These are phyloP conservation scores for Lasiommata megera DNA, from an alignment of 2,888 invertebrate species.

Conservation along the genomic window DNA sequence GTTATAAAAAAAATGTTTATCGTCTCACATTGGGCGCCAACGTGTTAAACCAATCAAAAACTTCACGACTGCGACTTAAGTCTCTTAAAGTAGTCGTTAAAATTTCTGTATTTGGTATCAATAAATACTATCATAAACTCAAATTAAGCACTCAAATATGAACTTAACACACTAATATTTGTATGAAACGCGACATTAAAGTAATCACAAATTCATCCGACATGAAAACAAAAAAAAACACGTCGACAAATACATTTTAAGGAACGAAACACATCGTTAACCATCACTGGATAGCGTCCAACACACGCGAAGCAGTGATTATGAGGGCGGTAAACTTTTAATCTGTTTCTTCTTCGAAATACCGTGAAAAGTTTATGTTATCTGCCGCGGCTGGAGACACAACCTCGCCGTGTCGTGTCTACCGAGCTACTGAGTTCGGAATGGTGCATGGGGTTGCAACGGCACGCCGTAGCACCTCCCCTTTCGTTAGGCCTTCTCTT, in stretches of 20 bases:
- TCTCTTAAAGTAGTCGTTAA: too few species aligned
- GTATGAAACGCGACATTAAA: conserved; percentile 21
- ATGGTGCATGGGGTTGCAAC: conserved; percentile 48
- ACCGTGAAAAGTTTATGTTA: conserved; percentile 72
- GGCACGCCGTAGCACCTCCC: conserved; percentile 56
- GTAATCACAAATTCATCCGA: conserved; percentile 25
- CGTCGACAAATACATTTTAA: conserved; percentile 39
- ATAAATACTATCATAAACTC: background rate
- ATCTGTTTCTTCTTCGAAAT: conserved; percentile 59
- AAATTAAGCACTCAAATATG: background rate
- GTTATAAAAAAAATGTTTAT: background rate
- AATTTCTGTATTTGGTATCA: too few species aligned
- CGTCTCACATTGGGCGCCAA: conserved; percentile 22
- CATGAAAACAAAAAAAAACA: conserved; percentile 29
- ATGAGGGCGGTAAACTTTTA: conserved; percentile 54
- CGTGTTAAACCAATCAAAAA: background rate
- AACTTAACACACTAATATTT: conserved; percentile 3
- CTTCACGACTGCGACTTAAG: background rate
- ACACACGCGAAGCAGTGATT: conserved; percentile 73
- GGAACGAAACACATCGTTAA: conserved; percentile 55
- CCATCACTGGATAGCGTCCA: conserved; percentile 54
- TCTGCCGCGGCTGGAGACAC: conserved; percentile 40
- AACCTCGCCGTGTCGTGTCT: conserved; percentile 47
- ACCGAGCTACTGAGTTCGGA: conserved; percentile 58
- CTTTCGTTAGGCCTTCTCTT: conserved; percentile 58